Percentiles rank a stretch among this genome's conserved stretches.
phyloP scores from a whole-genome alignment of 2,797 vertebrate species.

The Diplodus sargus region DNA sequence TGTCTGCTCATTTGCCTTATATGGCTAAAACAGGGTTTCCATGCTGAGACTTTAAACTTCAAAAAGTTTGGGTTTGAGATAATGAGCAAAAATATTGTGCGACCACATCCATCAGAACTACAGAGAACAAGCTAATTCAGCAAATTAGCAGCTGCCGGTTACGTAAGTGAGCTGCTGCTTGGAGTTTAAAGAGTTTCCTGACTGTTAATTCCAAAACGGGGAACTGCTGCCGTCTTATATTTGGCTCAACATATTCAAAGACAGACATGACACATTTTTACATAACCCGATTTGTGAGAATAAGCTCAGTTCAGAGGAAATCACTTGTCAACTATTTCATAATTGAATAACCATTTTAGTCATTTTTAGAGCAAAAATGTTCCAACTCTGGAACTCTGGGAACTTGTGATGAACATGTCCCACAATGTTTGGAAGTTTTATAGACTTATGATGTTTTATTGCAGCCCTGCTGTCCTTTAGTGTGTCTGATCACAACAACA shows the following conservation, averaged over 20 bases:
- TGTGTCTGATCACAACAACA: background rate
- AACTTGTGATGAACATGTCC: too few species aligned
- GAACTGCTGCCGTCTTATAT: constrained; percentile 4
- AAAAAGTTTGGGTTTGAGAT: background rate
- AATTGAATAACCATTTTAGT: too few species aligned
- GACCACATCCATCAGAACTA: constrained; percentile 12
- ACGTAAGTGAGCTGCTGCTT: background rate
- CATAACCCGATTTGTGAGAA: constrained; percentile 26
- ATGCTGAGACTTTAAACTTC: constrained; percentile 11
- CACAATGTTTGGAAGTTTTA: too few species aligned
- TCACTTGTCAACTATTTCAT: too few species aligned
- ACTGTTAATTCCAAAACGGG: background rate
- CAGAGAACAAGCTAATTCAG: constrained; percentile 20
- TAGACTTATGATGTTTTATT: too few species aligned
- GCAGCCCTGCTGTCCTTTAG: background rate
- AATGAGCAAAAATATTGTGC: background rate
- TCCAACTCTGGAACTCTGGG: too few species aligned
- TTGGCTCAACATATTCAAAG: background rate
- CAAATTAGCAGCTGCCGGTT: background rate
- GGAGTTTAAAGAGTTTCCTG: background rate
- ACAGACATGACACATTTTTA: constrained; percentile 27
- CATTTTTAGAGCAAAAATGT: too few species aligned
- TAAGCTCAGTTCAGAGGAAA: background rate
- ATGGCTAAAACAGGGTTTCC: constrained; percentile 6
- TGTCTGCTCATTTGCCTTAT: constrained; percentile 44